These are phyloP conservation scores for Dicerorhinus sumatrensis DNA, from an alignment of 2,113 vertebrate species.

Conservation along the genomic window DNA sequence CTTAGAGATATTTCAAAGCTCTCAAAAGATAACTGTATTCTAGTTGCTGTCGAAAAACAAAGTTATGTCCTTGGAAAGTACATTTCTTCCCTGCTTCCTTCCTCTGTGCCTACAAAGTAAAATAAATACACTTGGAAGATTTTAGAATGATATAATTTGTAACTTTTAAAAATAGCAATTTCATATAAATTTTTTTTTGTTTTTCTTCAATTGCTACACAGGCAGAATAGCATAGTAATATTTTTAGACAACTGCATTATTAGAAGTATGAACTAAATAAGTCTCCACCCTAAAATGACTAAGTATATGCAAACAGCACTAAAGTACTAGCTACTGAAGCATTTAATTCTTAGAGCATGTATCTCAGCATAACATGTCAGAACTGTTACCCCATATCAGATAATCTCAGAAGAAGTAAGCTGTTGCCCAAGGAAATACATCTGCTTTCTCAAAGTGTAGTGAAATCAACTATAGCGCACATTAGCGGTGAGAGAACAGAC, in stretches of 20 bases:
- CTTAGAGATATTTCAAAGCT: background rate
- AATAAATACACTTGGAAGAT: background rate
- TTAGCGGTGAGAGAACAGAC: background rate
- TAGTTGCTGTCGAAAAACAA: background rate
- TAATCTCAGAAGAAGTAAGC: background rate
- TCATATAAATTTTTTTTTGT: background rate
- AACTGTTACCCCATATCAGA: background rate
- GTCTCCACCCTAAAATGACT: background rate
- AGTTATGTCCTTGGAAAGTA: background rate
- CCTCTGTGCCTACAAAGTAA: background rate
- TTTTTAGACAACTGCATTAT: background rate
- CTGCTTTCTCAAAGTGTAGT: background rate
- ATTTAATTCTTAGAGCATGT: background rate
- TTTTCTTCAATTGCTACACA: background rate
- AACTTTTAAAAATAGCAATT: background rate
- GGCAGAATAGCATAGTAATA: background rate
- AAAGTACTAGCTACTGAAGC: background rate
- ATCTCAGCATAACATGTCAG: background rate
- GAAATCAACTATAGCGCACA: background rate
- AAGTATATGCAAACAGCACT: background rate
- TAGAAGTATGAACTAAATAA: background rate
- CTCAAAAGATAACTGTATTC: background rate
- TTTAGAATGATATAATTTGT: background rate
- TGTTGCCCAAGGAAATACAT: conserved; percentile 28
- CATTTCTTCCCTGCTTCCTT: background rate